Evolutionary conservation across 1,140 invertebrate genomes (phyloP), one percentile per base, ranked within the genome.

Genomic region (Drosophila busckii): DNA sequence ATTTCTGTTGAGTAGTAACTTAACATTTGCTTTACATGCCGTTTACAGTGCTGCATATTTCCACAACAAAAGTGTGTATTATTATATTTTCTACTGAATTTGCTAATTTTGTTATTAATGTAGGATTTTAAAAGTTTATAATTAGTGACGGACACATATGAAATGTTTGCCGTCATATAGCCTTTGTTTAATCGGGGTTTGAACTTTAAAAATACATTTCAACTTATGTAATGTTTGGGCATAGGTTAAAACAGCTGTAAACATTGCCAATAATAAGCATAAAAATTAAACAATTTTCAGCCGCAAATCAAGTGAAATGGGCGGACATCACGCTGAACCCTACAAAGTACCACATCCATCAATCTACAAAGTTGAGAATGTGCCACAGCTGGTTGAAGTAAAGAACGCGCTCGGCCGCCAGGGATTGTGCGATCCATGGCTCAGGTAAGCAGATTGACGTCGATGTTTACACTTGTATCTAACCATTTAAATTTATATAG

Each of bases 341-440:
- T 88, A 89, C 37, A 89, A 89, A 84, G 84, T 94, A 31, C 94
- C 94, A 6, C 91, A 93, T 85, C 92, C 91, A 58, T 90, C 88
- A 42, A 90, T 89, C n/a, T 95, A 93, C 75, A 94, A 94, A 87
- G 90, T 94, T 3, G 92, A 94, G 83, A 89, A 92, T 80, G 86
- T 88, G n/a, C 91, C 92, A 2, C 85, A 92, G 62, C 70, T 95
- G 23, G 46, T 90, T 49, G 71, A 87, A 54, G 87, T 93, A 0
- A 88, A 92, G 85, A 84, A 90, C 49, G 87, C 89, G 4, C 87
- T 96, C 17, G 92, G 89, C 1, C 83, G 89, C 8, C 88, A 90
- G 73, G 94, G 94, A 9, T 69, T 95, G 0, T 93, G 91, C 61
- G 93, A 95, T 89, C 94, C 94, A 4, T 96, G 94, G 94, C 76